Evolutionary conservation across 2,888 invertebrate genomes (phyloP).

Genomic region (Sycophila texana): DNA sequence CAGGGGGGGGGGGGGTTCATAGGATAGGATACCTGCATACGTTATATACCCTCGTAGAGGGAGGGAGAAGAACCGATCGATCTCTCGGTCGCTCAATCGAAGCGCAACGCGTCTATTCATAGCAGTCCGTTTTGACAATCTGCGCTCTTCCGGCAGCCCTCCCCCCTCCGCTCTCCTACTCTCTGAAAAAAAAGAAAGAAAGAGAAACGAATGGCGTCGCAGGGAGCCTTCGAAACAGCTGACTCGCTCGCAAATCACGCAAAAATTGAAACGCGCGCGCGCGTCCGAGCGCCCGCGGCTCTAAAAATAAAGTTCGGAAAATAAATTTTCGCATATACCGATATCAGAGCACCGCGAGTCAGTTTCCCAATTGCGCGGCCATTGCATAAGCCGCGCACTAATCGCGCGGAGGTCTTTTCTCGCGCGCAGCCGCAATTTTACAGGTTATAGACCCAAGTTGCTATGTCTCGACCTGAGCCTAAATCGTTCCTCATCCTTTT

Average conservation of each 20-base stretch:
- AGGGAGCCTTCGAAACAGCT: background rate
- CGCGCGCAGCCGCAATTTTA: background rate
- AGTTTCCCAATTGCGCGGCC: background rate
- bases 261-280: background rate
- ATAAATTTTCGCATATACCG: conserved; percentile 31
- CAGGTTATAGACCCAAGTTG: too few species aligned
- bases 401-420: background rate
- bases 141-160: background rate
- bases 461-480: too few species aligned
- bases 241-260: conserved; percentile 21
- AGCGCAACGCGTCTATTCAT: conserved; percentile 41
- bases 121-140: conserved; percentile 15
- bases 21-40: too few species aligned
- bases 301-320: conserved; percentile 29
- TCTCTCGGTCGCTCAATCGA: conserved; percentile 10
- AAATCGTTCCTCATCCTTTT: too few species aligned
- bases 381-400: background rate
- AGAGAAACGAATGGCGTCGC: background rate
- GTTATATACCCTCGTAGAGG: too few species aligned
- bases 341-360: background rate
- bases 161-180: too few species aligned
- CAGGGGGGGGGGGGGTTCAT: background rate
- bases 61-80: too few species aligned
- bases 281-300: background rate
- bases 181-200: background rate